phyloP scores from a whole-genome alignment of 2,113 vertebrate genomes.

The Numida meleagris region DNA sequence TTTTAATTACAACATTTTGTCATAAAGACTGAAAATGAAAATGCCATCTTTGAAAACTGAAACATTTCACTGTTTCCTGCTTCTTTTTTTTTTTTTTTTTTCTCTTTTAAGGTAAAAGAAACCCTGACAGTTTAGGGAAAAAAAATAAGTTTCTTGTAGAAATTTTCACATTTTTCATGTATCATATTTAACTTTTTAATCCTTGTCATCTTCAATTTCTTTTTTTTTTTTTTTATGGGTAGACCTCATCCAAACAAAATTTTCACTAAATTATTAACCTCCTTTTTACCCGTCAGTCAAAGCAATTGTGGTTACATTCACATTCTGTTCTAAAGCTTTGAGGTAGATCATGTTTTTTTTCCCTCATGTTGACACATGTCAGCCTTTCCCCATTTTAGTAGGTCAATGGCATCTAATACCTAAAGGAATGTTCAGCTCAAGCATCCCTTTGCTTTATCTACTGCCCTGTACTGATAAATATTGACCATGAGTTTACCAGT shows the following conservation, averaged over 20 bases:
- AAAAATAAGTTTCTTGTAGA: neutral
- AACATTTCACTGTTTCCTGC: neutral
- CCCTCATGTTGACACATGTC: neutral
- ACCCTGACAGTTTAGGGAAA: neutral
- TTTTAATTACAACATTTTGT: neutral
- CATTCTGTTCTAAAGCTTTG: neutral
- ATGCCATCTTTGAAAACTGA: neutral
- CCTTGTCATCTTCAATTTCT: neutral
- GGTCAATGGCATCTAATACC: neutral
- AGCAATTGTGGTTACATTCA: neutral
- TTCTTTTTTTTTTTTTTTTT: neutral
- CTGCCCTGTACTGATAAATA: neutral
- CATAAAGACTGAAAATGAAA: neutral
- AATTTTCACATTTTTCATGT: neutral
- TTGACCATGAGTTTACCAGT: rapidly evolving
- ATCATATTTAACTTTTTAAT: neutral
- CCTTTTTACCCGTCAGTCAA: neutral
- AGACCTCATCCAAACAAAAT: neutral
- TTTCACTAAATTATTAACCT: neutral
- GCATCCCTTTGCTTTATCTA: neutral
- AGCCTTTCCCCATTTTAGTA: neutral
- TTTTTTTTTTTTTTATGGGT: neutral
- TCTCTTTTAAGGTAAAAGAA: neutral
- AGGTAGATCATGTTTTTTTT: neutral
- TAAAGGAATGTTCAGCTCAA: neutral